Evolutionary conservation across 1,140 invertebrate species (phyloP).

Genomic region (Drosophila burlai): DNA sequence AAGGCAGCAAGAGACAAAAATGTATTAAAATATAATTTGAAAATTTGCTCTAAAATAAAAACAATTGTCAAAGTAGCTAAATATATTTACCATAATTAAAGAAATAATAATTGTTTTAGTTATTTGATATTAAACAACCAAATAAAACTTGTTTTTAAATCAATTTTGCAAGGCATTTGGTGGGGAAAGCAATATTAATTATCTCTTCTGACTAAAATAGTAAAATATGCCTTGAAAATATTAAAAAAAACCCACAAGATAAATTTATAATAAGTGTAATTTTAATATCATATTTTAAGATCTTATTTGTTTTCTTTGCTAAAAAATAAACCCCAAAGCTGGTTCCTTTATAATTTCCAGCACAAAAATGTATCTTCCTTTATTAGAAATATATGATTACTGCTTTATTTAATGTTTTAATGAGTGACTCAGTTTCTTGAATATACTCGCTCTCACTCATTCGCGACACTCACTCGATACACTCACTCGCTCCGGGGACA

Average conservation of each 20-base stretch:
- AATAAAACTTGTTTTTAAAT: no score
- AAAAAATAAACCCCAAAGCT: background rate
- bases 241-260: background rate
- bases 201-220: no score
- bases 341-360: background rate
- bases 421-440: background rate
- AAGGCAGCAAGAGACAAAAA: no score
- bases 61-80: no score
- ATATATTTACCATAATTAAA: no score
- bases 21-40: no score
- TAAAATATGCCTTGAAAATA: background rate
- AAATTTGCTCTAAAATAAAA: no score
- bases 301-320: background rate
- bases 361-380: background rate
- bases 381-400: background rate
- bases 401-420: conserved; percentile 2
- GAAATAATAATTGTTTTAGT: no score
- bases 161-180: no score
- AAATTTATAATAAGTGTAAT: background rate
- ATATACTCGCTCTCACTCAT: background rate
- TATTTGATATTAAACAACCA: no score
- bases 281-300: no score
- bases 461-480: background rate
- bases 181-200: no score
- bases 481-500: background rate